Evolutionary conservation across 2,888 invertebrate genomes (phyloP).

Genomic region (Chydorus sphaericus): DNA sequence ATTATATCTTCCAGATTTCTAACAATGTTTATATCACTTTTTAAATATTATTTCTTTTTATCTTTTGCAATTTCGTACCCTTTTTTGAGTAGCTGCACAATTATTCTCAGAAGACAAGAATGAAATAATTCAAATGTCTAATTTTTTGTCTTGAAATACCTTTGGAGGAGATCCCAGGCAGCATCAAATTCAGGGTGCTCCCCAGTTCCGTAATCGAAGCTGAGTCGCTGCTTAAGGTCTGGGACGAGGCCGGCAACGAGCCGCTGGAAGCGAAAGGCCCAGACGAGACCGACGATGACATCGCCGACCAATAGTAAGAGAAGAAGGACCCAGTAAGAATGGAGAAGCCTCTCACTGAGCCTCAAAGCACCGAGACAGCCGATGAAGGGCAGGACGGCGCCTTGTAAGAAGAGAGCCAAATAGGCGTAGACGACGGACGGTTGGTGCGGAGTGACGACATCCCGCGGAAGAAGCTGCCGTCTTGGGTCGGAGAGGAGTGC

Average conservation of each 20-base stretch:
- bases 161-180: conserved; percentile 25
- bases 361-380: conserved; percentile 68
- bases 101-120: too few relatives aligned
- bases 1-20: too few relatives aligned
- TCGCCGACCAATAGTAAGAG: conserved; percentile 66
- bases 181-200: conserved; percentile 29
- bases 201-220: conserved; percentile 53
- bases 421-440: conserved; percentile 74
- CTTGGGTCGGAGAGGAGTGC: conserved; percentile 31
- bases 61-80: too few relatives aligned
- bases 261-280: conserved; percentile 64
- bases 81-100: too few relatives aligned
- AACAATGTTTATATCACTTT: too few relatives aligned
- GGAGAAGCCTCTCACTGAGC: conserved; percentile 62
- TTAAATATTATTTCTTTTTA: too few relatives aligned
- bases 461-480: conserved; percentile 21
- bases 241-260: conserved; percentile 60
- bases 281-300: conserved; percentile 66
- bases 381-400: conserved; percentile 28
- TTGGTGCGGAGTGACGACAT: not conserved
- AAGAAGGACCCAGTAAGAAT: conserved; percentile 68
- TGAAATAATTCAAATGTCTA: too few relatives aligned
- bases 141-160: not conserved
- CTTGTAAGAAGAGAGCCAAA: conserved; percentile 57
- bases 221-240: conserved; percentile 41